Base-by-base conservation (phyloP, 2,113 vertebrate genomes). In the Labrus mixtus region DNA sequence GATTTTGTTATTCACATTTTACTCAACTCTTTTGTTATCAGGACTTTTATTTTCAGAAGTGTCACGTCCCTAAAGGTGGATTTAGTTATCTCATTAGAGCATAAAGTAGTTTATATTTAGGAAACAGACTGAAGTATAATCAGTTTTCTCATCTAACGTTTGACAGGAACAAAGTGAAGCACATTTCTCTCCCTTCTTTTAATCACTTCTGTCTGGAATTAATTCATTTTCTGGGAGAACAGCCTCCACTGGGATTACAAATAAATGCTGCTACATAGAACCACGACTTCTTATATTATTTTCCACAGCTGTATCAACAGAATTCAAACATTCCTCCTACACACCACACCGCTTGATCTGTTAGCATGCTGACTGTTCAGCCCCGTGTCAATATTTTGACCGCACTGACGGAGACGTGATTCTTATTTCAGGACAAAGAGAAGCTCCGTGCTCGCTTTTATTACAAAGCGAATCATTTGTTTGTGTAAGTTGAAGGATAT, bases 261-360 rank as follows among this genome's bases (percentile, higher is more conserved):
- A 58, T n/a, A 50, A 56, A 85, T 20, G 13, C 29, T 15, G 22
- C 53, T 64, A 57, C 58, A 80, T 20, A 15, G 53, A 57, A 50
- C 23, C 23, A 76, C 60, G 4, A 73, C 25, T 81, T 16, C 16
- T 50, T 50, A 16, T 33, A 20, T 62, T 43, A n/a, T 15, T 60
- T 59, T 68, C 64, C 0, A 53, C 81, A 87, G 85, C 79, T 81
- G 74, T 51, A 46, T 22, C 69, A 85, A 78, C 53, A 85, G 45
- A 10, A 67, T 48, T 67, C 19, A 46, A 77, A 75, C 45, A 22
- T 70, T 33, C 46, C 78, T 71, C 70, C 74, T 45, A 69, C 62
- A 57, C 46, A 5, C 7, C 3, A 57, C 29, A 3, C 39, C 11
- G 10, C 68, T 68, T 29, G 12, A 23, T 68, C 65, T 41, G 48